Evolutionary conservation across 2,888 invertebrate species (phyloP).

Genomic region (Leucoma salicis): DNA sequence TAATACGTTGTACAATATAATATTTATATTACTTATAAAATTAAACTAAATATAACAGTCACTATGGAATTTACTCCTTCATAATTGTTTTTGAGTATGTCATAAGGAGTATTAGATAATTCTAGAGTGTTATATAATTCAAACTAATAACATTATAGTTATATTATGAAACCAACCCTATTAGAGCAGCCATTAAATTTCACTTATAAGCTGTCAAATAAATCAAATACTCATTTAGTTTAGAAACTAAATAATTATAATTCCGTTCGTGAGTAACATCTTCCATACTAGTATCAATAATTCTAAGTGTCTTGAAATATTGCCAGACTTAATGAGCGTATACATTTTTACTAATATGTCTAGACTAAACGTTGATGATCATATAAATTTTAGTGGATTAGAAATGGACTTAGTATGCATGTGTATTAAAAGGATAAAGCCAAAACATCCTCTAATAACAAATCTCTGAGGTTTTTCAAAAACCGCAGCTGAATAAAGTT

Average conservation of each 20-base stretch:
- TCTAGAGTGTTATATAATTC: too few relatives aligned
- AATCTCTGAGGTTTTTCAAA: background rate
- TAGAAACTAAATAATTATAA: slow-evolving; percentile 20
- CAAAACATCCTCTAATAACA: background rate
- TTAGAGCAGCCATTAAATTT: slow-evolving; percentile 34
- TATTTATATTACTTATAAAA: too few relatives aligned
- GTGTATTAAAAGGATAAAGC: background rate
- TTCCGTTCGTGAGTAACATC: slow-evolving; percentile 10
- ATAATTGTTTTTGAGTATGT: too few relatives aligned
- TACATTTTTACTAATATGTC: slow-evolving; percentile 26
- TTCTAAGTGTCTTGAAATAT: slow-evolving; percentile 31
- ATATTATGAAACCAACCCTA: slow-evolving; percentile 17
- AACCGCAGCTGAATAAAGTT: background rate
- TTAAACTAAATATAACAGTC: too few relatives aligned
- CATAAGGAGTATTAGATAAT: too few relatives aligned
- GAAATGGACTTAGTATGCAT: background rate
- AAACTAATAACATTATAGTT: too few relatives aligned
- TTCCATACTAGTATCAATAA: slow-evolving; percentile 26
- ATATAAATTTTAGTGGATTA: slow-evolving; percentile 15
- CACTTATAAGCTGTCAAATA: slow-evolving; percentile 35
- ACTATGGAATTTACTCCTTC: too few relatives aligned
- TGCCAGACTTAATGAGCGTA: slow-evolving; percentile 30
- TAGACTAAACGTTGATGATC: slow-evolving; percentile 26
- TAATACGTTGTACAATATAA: too few relatives aligned
- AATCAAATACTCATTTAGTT: slow-evolving; percentile 28